Conservation (phyloP, 2,113 vertebrate genomes). For the Rhadina sibilatrix region DNA sequence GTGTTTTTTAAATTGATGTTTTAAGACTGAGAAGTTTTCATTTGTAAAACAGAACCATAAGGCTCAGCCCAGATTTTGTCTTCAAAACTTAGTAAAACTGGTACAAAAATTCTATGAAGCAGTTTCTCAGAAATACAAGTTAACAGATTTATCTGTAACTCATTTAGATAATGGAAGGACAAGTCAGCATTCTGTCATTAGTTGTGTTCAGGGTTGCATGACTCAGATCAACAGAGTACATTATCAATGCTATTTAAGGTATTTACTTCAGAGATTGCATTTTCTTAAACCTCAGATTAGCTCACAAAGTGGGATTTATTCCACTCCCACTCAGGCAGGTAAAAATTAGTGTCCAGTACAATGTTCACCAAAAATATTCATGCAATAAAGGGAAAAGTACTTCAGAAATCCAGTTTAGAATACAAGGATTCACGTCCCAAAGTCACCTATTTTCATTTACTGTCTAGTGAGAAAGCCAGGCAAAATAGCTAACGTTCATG, state of each 20-base stretch:
- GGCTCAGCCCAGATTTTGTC: not conserved
- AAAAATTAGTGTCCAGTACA: not conserved
- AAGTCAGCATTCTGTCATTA: constrained; percentile 24
- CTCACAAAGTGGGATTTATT: not conserved
- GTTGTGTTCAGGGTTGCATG: constrained; percentile 2
- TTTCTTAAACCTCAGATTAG: not conserved
- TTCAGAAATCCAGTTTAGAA: not conserved
- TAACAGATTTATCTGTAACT: not conserved
- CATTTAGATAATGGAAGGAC: constrained; percentile 10
- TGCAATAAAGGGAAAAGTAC: not conserved
- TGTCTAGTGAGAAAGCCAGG: not conserved
- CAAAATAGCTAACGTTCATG: not conserved
- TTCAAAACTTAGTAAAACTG: not conserved
- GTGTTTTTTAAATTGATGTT: not conserved
- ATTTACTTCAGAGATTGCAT: not conserved
- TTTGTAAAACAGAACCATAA: not conserved
- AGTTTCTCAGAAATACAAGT: not conserved
- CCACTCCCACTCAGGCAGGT: not conserved
- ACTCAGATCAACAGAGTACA: not conserved
- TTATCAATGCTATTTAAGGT: not conserved
- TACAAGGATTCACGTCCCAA: not conserved
- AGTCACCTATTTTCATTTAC: not conserved
- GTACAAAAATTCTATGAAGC: not conserved
- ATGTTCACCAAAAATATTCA: not conserved
- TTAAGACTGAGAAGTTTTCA: not conserved